These are phyloP conservation scores for Parnassius apollo DNA, from an alignment of 2,888 invertebrate species.

Conservation along the genomic window DNA sequence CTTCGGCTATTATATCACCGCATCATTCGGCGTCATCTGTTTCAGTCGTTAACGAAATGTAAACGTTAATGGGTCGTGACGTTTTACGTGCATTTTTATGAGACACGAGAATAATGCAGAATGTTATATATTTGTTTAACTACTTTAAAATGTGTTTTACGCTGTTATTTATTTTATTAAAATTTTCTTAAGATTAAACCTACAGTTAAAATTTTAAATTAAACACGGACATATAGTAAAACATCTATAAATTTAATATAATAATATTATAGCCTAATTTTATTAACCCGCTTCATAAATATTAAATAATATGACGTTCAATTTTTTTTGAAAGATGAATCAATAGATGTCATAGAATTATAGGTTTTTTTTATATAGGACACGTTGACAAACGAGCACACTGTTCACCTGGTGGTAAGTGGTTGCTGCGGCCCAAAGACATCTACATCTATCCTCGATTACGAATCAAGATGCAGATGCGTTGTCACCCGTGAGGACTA, in stretches of 20 bases:
- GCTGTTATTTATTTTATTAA: background rate
- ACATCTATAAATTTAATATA: background rate
- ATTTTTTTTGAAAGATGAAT: too few relatives aligned
- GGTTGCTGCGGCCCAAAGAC: too few relatives aligned
- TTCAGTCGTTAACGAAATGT: constrained; percentile 11
- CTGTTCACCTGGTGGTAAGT: too few relatives aligned
- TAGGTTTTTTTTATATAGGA: too few relatives aligned
- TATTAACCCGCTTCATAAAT: too few relatives aligned
- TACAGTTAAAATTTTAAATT: background rate
- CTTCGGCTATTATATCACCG: background rate
- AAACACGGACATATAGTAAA: background rate
- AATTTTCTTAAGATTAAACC: background rate
- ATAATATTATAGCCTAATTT: background rate
- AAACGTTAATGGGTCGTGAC: constrained; percentile 12
- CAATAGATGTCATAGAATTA: too few relatives aligned
- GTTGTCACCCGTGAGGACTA: too few relatives aligned
- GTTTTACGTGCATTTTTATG: constrained; percentile 21
- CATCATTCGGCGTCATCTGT: background rate
- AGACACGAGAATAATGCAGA: constrained; percentile 1
- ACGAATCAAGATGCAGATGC: too few relatives aligned
- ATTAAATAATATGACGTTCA: too few relatives aligned
- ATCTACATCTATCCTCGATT: too few relatives aligned
- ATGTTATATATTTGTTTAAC: background rate
- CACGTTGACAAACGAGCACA: too few relatives aligned
- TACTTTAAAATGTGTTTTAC: background rate